Evolutionary conservation across 2,113 vertebrate species (phyloP), one percentile per base, ranked within the genome.

Genomic region (Chaetorhynchus papuensis): DNA sequence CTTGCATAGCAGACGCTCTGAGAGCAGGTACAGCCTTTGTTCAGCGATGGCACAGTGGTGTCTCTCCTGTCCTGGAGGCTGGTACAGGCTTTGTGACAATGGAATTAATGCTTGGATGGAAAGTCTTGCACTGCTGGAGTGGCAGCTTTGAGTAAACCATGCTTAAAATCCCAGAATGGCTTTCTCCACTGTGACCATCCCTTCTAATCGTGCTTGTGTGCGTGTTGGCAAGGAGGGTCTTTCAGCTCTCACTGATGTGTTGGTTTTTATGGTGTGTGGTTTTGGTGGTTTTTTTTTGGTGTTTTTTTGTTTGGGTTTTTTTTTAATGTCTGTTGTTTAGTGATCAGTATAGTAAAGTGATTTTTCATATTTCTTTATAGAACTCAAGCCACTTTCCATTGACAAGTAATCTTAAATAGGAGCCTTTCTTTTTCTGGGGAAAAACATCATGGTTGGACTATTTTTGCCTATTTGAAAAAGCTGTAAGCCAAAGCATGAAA

Each of bases 131-230:
- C 24, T 68, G 53, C 44, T 59, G 66, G 30, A 54, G 33, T 28
- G 44, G 30, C 44, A 88, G 30, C 35, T 87, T 79, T 0, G 17
- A 33, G 17, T 41, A 56, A 54, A n/a, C 13, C 7, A 1, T 27
- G 35, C 16, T 68, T 79, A 44, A 81, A 44, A 35, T 42, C 37
- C 39, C 17, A 10, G 14, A 3, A 4, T 71, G 57, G 35, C 33
- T 66, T 87, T 78, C 39, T 82, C 35, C 13, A 1, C 28, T 23
- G 15, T 1, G 3, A 15, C 56, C 21, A 0, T n/a, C 23, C 44
- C 66, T 79, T 47, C 10, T 15, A 33, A 35, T 69, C 0, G 0
- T 61, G 42, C 47, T 57, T 63, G 42, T 1, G 3, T 68, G 18
- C 5, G 0, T 31, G 6, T 17, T 37, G 4, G 12, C 30, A 64